phyloP scores from a whole-genome alignment of 2,888 invertebrate species.

The Epiblema foenella region DNA sequence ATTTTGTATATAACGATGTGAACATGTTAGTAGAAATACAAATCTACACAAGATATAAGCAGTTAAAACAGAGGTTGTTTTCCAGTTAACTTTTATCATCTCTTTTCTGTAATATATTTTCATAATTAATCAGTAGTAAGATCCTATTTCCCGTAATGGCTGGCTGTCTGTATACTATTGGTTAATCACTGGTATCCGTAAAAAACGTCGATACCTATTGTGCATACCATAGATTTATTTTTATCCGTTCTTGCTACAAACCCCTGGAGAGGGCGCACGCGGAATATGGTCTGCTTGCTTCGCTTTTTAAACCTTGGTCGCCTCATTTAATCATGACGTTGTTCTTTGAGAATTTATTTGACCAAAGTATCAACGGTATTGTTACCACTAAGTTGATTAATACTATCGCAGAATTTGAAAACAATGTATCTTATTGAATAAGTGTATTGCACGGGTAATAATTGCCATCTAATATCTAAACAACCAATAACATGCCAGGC shows the following conservation, averaged over 20 bases:
- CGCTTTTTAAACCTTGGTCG: conserved; percentile 64
- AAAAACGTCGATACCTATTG: conserved; percentile 48
- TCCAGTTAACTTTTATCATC: too few relatives aligned
- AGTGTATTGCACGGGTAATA: too few relatives aligned
- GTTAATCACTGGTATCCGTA: neutral
- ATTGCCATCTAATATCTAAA: too few relatives aligned
- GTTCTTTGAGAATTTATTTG: conserved; percentile 68
- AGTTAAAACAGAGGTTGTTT: too few relatives aligned
- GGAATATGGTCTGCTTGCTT: conserved; percentile 61
- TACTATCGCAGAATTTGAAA: too few relatives aligned
- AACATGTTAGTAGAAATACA: too few relatives aligned
- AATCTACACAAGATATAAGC: too few relatives aligned
- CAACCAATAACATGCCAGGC: too few relatives aligned
- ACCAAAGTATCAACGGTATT: conserved; percentile 60
- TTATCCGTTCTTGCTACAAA: conserved; percentile 61
- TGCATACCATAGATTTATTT: conserved; percentile 64
- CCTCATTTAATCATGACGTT: conserved; percentile 70
- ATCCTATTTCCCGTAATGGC: neutral
- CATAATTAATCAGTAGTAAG: too few relatives aligned
- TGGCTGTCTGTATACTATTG: neutral
- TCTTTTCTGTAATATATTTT: too few relatives aligned
- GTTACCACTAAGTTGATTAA: conserved; percentile 43
- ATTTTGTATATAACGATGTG: too few relatives aligned
- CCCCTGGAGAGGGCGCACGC: conserved; percentile 55
- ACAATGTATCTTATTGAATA: too few relatives aligned